Conservation (phyloP, 2,797 vertebrate species). For the Gastrophryne carolinensis region DNA sequence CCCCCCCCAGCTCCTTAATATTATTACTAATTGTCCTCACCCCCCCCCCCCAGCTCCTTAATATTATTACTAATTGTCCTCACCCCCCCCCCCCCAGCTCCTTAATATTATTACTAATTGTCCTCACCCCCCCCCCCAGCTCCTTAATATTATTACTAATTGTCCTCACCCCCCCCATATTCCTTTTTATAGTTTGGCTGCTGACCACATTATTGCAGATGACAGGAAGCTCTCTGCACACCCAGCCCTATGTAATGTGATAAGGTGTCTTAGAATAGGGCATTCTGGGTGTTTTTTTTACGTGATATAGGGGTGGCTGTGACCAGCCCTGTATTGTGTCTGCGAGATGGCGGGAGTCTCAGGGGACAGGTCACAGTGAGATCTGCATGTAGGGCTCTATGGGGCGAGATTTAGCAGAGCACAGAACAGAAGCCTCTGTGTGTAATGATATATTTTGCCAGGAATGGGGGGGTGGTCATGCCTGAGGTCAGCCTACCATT, state of each 20-base stretch:
- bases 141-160: too few relatives aligned
- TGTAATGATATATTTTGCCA: conserved; percentile 12
- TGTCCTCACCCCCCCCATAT: too few relatives aligned
- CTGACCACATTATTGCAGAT: not conserved
- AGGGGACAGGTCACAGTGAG: not conserved
- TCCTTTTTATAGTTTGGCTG: not conserved
- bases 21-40: too few relatives aligned
- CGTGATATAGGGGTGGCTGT: not conserved
- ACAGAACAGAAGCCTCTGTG: not conserved
- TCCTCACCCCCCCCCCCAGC: not conserved
- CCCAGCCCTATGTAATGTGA: conserved; percentile 7
- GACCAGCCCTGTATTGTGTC: not conserved
- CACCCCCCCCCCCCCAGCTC: too few relatives aligned
- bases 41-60: too few relatives aligned
- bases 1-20: too few relatives aligned
- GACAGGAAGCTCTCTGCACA: not conserved
- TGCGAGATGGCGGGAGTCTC: not conserved
- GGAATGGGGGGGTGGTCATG: not conserved
- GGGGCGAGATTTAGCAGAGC: not conserved
- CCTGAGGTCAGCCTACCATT: not conserved
- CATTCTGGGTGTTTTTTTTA: not conserved
- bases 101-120: too few relatives aligned
- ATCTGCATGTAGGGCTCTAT: not conserved
- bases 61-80: too few relatives aligned
- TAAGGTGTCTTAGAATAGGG: not conserved